These are phyloP conservation scores for Morelia viridis DNA, from an alignment of 2,797 vertebrate genomes.

Conservation along the genomic window DNA sequence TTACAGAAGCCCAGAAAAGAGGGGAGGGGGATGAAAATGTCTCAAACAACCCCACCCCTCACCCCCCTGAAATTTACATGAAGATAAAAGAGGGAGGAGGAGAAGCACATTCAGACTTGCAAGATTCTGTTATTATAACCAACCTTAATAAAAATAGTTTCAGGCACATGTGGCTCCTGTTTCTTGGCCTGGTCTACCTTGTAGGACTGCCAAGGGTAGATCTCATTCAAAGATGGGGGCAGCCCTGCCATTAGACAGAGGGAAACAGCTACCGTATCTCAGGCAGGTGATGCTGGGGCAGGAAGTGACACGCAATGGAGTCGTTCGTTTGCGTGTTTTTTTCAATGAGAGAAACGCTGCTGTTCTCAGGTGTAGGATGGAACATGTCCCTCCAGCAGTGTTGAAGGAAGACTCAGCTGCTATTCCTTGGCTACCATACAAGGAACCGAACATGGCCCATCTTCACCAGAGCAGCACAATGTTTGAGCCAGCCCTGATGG, in stretches of 20 bases:
- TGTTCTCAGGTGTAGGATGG: background rate
- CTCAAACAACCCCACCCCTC: background rate
- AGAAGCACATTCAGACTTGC: background rate
- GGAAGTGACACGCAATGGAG: background rate
- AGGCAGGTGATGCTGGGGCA: background rate
- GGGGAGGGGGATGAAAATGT: background rate
- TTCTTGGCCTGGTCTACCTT: background rate
- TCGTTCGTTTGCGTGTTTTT: background rate
- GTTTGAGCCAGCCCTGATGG: background rate
- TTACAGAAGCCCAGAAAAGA: background rate
- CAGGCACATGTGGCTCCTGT: background rate
- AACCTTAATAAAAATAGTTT: background rate
- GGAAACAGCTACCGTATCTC: background rate
- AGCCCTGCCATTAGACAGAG: background rate
- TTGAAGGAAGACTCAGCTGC: background rate
- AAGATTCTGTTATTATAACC: background rate
- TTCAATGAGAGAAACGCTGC: background rate
- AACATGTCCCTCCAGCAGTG: background rate
- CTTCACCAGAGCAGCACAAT: background rate
- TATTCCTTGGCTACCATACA: background rate
- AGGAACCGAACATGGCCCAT: background rate
- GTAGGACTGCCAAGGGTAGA: background rate
- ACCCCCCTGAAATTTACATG: background rate
- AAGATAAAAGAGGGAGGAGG: background rate
- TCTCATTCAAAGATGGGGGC: background rate